These are phyloP conservation scores for Fopius arisanus DNA, from an alignment of 1,140 invertebrate species.

Conservation along the genomic window DNA sequence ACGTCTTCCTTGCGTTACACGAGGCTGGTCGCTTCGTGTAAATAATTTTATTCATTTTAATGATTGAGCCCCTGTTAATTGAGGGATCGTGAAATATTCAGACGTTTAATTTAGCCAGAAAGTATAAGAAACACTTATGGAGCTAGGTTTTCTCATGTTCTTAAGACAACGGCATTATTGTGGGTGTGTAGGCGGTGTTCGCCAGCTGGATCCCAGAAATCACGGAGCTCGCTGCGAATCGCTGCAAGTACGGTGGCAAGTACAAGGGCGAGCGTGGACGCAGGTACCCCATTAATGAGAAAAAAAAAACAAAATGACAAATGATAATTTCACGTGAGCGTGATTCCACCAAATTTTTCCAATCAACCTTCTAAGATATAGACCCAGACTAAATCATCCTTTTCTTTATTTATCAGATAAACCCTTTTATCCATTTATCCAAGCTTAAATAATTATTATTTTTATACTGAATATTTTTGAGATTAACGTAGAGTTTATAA, in stretches of 20 bases:
- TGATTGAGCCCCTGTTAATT: too few species aligned
- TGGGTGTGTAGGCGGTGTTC: constrained; percentile 91
- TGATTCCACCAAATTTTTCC: neutral
- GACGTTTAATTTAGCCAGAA: neutral
- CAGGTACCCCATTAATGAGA: constrained; percentile 77
- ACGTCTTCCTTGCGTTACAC: too few species aligned
- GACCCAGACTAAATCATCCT: constrained; percentile 33
- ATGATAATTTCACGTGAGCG: constrained; percentile 40
- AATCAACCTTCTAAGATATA: neutral
- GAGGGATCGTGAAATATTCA: too few species aligned
- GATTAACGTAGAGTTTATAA: constrained; percentile 40
- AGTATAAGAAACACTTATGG: constrained; percentile 18
- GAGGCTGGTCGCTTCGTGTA: too few species aligned
- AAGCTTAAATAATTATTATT: constrained; percentile 21
- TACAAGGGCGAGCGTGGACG: constrained; percentile 97
- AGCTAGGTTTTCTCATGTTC: constrained; percentile 51
- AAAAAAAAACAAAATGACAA: constrained; percentile 30
- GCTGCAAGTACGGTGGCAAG: constrained; percentile 97
- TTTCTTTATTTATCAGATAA: constrained; percentile 25
- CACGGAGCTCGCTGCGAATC: constrained; percentile 96
- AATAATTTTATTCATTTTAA: too few species aligned
- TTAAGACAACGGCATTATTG: constrained; percentile 64
- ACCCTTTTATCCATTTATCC: constrained; percentile 24
- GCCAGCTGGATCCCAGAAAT: constrained; percentile 99
- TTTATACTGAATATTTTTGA: constrained; percentile 25